Percentiles rank a stretch among this genome's conserved stretches.
These are phyloP conservation scores for Sarcophaga subvicina DNA, from an alignment of 2,888 invertebrate genomes.

Conservation along the genomic window DNA sequence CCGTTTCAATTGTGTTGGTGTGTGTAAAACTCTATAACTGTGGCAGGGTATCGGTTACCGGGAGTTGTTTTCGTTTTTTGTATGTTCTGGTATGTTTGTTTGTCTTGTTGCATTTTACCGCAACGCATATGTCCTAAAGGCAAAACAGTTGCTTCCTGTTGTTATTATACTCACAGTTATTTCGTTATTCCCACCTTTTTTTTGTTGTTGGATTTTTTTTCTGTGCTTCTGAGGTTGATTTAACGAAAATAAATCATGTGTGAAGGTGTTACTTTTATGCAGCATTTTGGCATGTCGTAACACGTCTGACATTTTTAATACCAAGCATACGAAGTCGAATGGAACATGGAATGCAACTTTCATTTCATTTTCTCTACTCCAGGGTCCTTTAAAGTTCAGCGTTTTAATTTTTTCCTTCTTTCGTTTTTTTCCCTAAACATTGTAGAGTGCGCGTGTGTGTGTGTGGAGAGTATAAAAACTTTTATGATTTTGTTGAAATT, in stretches of 20 bases:
- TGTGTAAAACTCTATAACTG: background rate
- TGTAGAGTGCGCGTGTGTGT: background rate
- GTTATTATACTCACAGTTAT: slow-evolving; percentile 50
- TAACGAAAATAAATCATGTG: slow-evolving; percentile 79
- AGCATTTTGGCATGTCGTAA: slow-evolving; percentile 71
- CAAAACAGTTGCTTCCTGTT: slow-evolving; percentile 68
- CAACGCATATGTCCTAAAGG: slow-evolving; percentile 70
- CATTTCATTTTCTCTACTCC: slow-evolving; percentile 61
- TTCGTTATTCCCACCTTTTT: slow-evolving; percentile 3
- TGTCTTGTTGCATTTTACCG: slow-evolving; percentile 71
- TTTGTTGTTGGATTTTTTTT: background rate
- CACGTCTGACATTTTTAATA: slow-evolving; percentile 79
- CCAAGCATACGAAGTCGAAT: slow-evolving; percentile 75
- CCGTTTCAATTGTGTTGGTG: slow-evolving; percentile 33
- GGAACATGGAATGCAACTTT: slow-evolving; percentile 66
- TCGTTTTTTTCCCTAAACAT: background rate
- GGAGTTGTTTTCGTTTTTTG: slow-evolving; percentile 8
- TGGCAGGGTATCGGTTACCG: background rate
- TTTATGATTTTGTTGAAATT: slow-evolving; percentile 56
- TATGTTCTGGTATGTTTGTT: slow-evolving; percentile 46
- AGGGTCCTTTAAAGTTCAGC: slow-evolving; percentile 14
- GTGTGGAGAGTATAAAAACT: slow-evolving; percentile 31
- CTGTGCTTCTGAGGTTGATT: slow-evolving; percentile 72
- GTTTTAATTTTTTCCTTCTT: background rate
- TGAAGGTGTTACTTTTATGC: slow-evolving; percentile 77